These are phyloP conservation scores for Cydia pomonella DNA, from an alignment of 1,140 invertebrate species.

Conservation along the genomic window DNA sequence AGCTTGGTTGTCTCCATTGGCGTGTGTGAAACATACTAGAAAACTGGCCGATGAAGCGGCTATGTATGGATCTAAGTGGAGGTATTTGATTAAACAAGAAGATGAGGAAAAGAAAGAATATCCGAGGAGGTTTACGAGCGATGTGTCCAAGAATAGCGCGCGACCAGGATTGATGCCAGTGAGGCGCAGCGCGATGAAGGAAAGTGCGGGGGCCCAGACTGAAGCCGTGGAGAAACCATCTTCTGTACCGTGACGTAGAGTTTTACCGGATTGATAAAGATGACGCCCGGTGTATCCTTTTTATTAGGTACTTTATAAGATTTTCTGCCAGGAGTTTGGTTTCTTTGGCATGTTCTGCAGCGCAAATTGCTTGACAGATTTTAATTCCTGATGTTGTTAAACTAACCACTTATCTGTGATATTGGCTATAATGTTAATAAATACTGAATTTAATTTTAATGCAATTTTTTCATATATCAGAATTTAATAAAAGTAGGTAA, in stretches of 20 bases:
- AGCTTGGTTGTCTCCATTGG: constrained; percentile 54
- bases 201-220: not conserved
- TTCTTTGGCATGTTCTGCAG: no score
- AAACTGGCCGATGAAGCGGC: constrained; percentile 50
- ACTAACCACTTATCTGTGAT: no score
- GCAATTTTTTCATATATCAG: no score
- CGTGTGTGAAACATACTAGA: constrained; percentile 44
- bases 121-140: constrained; percentile 39
- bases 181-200: not conserved
- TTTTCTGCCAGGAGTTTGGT: no score
- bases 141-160: not conserved
- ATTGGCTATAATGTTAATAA: no score
- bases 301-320: no score
- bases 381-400: no score
- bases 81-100: constrained; percentile 42
- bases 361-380: no score
- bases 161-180: not conserved
- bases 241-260: not conserved
- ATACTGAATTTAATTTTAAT: no score
- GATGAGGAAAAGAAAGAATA: constrained; percentile 45
- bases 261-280: no score
- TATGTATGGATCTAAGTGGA: constrained; percentile 62
- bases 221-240: not conserved
- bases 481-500: no score
- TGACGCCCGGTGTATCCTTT: no score